Base-by-base conservation (phyloP, 2,113 vertebrate genomes). In the Apaloderma vittatum region DNA sequence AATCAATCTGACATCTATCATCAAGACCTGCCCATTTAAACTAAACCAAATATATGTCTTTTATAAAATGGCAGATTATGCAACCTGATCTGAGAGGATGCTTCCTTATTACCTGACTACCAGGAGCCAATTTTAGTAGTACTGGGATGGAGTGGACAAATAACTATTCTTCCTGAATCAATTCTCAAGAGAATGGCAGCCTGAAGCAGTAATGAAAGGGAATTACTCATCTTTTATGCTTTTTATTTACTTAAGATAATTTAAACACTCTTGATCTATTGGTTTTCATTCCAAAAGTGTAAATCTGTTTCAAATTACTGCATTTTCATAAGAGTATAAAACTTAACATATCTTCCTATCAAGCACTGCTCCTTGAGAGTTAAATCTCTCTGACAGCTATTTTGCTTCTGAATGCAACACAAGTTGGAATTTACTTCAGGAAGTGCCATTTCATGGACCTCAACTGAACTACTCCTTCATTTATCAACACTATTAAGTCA, bases 351-450 rank as follows among this genome's bases (percentile, higher is more conserved):
- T 37, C 21, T 7, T 88, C 55, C 67, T 61, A 49, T 24, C 67
- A 84, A 73, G 70, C 59, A 54, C 10, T 76, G 29, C 34, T 73
- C 9, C 51, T 34, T 77, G 62, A 24, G 49, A 88, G 16, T 86
- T 94, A 85, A 91, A 87, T 96, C 76, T 91, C 36, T 54, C 30
- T 91, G 90, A 36, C 70, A 87, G 48, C 22, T 91, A 3, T 94
- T 95, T 87, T 71, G 8, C 87, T 81, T 87, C 37, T 87, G 7
- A 77, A 26, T 81, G 34, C 63, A 73, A 46, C 34, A 12, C 6
- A 40, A 82, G 51, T 52, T 86, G 57, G 54, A 88, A 79, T 94
- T 93, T 61, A 91, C 55, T 96, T 91, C 3, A 8, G 51, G 40
- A 97, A 46, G 15, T 73, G 14, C 37, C 1, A n/a, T 76, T 90